phyloP scores from a whole-genome alignment of 2,113 vertebrate species.

The Apteryx mantelli region DNA sequence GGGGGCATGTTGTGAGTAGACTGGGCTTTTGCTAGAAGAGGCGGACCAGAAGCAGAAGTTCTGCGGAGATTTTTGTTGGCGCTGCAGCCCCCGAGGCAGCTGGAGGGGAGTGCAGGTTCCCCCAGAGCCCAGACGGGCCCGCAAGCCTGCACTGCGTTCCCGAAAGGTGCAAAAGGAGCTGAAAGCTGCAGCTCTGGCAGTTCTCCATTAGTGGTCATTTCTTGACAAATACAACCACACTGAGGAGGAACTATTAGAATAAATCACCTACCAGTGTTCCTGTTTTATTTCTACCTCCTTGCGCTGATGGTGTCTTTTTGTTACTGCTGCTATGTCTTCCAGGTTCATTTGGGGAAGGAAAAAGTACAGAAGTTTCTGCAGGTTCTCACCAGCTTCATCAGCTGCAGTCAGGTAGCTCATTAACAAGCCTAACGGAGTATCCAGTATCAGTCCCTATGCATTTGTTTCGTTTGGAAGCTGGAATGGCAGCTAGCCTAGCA shows the following conservation, averaged over 20 bases:
- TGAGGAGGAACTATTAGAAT: neutral
- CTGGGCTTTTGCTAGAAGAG: neutral
- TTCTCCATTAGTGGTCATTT: neutral
- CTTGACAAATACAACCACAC: neutral
- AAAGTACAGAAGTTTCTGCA: neutral
- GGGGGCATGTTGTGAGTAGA: neutral
- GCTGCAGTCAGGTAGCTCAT: neutral
- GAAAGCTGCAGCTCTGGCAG: neutral
- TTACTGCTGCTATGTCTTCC: neutral
- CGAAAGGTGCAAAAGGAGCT: neutral
- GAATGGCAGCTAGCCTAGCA: neutral
- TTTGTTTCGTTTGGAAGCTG: neutral
- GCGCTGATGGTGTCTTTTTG: neutral
- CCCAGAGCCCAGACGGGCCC: neutral
- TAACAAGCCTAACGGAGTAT: neutral
- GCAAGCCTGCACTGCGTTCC: neutral
- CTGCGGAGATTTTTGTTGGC: neutral
- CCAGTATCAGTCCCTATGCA: accelerated
- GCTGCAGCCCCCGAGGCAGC: neutral
- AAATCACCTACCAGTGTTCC: neutral
- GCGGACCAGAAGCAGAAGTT: neutral
- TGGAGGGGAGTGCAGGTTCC: neutral
- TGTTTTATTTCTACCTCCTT: neutral
- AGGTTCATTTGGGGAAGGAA: neutral
- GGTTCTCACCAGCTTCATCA: neutral